Conservation (phyloP, 2,888 invertebrate genomes). For the Parnassius apollo region DNA sequence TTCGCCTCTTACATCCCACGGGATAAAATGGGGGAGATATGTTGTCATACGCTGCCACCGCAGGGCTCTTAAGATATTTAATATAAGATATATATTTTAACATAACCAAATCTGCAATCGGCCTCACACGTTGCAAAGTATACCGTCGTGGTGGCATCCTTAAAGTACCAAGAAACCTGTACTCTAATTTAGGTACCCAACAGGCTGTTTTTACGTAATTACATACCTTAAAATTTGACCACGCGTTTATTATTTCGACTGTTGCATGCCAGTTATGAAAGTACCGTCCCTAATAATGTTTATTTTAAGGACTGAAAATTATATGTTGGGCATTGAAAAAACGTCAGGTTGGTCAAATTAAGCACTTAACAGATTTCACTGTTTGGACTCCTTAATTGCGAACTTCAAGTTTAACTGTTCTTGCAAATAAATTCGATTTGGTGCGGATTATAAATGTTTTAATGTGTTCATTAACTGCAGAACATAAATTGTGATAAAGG, state of each 20-base stretch:
- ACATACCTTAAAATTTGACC: constrained; percentile 14
- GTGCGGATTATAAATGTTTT: not conserved
- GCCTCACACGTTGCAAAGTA: constrained; percentile 21
- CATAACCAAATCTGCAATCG: constrained; percentile 6
- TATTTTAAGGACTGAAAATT: constrained; percentile 26
- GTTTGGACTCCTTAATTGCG: not conserved
- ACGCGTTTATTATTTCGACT: constrained; percentile 10
- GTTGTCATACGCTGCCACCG: no score
- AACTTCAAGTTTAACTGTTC: not conserved
- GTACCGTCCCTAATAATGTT: constrained; percentile 23
- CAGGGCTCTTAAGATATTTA: no score
- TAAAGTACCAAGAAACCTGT: constrained; percentile 11
- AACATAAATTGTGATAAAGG: not conserved
- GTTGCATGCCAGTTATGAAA: constrained; percentile 4
- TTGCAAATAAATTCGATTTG: not conserved
- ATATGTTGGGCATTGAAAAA: constrained; percentile 11
- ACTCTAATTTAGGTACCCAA: constrained; percentile 5
- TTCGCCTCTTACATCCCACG: no score
- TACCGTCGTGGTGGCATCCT: constrained; percentile 12
- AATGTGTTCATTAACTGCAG: constrained; percentile 6
- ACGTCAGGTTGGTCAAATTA: constrained; percentile 8
- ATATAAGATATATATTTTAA: no score
- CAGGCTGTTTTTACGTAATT: constrained; percentile 22
- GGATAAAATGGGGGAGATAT: no score
- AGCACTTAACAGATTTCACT: constrained; percentile 8